Conservation (phyloP, 2,888 invertebrate species). For the Rutpela maculata region DNA sequence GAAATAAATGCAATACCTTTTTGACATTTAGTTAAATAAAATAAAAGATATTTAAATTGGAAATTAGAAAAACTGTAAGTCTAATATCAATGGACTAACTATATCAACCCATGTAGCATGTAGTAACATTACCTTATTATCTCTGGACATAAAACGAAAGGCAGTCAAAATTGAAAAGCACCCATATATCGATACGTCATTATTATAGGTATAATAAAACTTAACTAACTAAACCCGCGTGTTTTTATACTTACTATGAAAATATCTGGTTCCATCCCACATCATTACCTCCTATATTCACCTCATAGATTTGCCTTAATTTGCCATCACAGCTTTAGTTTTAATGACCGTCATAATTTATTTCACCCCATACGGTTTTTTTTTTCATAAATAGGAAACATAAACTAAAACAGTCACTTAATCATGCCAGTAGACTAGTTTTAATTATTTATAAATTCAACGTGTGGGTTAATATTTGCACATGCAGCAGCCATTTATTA, state of each 20-base stretch:
- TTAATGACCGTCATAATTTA: constrained; percentile 47
- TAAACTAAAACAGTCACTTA: constrained; percentile 21
- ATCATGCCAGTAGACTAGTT: constrained; percentile 24
- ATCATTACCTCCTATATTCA: constrained; percentile 8
- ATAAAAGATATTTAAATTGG: too few species aligned
- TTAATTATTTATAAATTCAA: constrained; percentile 20
- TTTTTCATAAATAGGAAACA: constrained; percentile 14
- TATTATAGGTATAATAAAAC: too few species aligned
- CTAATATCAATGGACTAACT: too few species aligned
- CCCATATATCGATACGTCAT: too few species aligned
- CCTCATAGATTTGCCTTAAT: constrained; percentile 45
- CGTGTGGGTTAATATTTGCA: constrained; percentile 47
- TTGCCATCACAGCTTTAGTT: constrained; percentile 43
- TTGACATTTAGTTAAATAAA: too few species aligned
- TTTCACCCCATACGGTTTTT: constrained; percentile 41
- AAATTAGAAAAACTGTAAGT: too few species aligned
- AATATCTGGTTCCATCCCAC: constrained; percentile 42
- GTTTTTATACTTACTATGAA: constrained; percentile 14
- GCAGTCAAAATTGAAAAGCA: too few species aligned
- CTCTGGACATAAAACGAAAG: too few species aligned
- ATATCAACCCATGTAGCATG: too few species aligned
- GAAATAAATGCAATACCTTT: too few species aligned
- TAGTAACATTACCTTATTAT: too few species aligned
- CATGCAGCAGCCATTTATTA: constrained; percentile 49
- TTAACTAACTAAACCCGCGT: too few species aligned